Conservation (phyloP, 2,113 vertebrate genomes). For the Murina feae region DNA sequence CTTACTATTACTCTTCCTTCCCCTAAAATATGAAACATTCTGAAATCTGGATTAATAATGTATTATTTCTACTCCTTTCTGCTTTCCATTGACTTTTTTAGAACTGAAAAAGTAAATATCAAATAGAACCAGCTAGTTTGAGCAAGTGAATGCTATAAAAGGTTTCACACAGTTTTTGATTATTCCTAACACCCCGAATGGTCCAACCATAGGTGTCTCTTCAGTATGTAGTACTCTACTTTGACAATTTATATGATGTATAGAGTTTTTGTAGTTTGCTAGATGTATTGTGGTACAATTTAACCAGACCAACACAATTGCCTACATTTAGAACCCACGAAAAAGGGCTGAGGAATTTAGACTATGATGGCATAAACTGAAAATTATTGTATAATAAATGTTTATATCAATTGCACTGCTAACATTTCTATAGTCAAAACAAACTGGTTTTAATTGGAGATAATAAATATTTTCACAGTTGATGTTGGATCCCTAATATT, state of each 20-base stretch:
- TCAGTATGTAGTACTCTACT: conserved; percentile 28
- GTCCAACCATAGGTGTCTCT: conserved; percentile 60
- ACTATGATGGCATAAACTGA: conserved; percentile 27
- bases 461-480: conserved; percentile 46
- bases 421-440: conserved; percentile 14
- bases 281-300: not conserved
- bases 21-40: conserved; percentile 36
- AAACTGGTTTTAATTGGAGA: conserved; percentile 35
- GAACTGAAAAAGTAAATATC: conserved; percentile 51
- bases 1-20: not conserved
- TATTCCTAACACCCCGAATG: conserved; percentile 57
- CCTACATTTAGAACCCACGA: conserved; percentile 5
- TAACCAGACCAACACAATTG: conserved; percentile 3
- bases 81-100: conserved; percentile 37
- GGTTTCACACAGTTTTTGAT: conserved; percentile 58
- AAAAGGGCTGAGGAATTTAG: conserved; percentile 17
- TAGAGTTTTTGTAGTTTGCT: conserved; percentile 42
- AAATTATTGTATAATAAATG: conserved; percentile 43
- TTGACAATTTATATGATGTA: conserved; percentile 32
- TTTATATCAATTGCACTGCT: conserved; percentile 12
- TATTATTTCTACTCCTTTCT: conserved; percentile 39
- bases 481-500: not conserved
- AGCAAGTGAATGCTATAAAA: conserved; percentile 58
- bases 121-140: conserved; percentile 38
- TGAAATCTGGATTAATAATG: not conserved